A percentile compares a stretch with the other conserved stretches of the same genome.
phyloP scores from a whole-genome alignment of 2,888 invertebrate genomes.

The Serripes groenlandicus region DNA sequence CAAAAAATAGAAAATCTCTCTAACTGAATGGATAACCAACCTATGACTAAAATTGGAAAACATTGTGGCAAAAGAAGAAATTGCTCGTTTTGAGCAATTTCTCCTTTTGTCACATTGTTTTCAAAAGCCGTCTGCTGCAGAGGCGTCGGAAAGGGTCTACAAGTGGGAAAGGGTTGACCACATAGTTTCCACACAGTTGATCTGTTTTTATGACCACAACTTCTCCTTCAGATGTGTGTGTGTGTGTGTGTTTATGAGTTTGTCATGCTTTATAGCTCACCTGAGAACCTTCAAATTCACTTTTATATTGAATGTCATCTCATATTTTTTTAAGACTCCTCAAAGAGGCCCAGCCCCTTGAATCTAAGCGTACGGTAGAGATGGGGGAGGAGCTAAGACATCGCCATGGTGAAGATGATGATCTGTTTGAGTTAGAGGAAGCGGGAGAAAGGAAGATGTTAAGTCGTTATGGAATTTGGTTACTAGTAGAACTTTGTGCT shows the following conservation, averaged over 20 bases:
- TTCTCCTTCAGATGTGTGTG: too few relatives aligned
- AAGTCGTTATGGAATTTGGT: conserved; percentile 95
- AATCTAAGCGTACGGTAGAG: conserved; percentile 84
- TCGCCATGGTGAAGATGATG: conserved; percentile 87
- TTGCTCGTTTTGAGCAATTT: conserved; percentile 9
- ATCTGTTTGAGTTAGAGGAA: conserved; percentile 81
- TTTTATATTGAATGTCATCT: too few relatives aligned
- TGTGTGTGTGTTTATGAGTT: too few relatives aligned
- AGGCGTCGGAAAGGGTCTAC: neutral
- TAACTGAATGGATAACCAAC: too few relatives aligned
- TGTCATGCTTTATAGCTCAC: too few relatives aligned
- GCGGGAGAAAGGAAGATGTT: conserved; percentile 84
- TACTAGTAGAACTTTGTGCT: conserved; percentile 95
- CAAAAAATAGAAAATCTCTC: too few relatives aligned
- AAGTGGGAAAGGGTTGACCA: neutral
- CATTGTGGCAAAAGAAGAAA: conserved; percentile 12
- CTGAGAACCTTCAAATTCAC: too few relatives aligned
- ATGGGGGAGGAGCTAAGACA: conserved; percentile 84
- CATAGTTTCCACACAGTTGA: too few relatives aligned
- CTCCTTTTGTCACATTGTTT: neutral
- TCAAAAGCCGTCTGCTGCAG: neutral
- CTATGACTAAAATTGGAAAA: too few relatives aligned
- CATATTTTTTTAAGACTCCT: too few relatives aligned
- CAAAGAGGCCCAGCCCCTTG: conserved; percentile 91
- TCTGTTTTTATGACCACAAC: too few relatives aligned